These are phyloP conservation scores for Mesitornis unicolor DNA, from an alignment of 2,113 vertebrate genomes.

Conservation along the genomic window DNA sequence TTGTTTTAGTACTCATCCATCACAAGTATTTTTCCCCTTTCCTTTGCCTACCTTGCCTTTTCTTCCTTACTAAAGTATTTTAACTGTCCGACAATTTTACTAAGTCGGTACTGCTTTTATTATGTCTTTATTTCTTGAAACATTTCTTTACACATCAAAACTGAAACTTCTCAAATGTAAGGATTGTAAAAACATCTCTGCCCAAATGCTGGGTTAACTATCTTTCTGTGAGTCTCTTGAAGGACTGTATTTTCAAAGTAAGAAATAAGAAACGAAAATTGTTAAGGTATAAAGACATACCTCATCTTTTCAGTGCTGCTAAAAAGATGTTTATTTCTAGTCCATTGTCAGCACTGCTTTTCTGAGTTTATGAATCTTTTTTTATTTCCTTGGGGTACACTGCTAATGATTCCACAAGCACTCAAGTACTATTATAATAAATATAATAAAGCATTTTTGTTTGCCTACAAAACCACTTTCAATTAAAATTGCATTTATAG, in stretches of 20 bases:
- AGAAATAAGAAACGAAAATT: background rate
- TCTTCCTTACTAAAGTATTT: background rate
- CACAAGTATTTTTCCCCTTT: background rate
- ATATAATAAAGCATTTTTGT: background rate
- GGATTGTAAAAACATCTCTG: background rate
- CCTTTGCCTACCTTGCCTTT: background rate
- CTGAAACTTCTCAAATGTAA: background rate
- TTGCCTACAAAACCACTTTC: background rate
- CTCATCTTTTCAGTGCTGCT: background rate
- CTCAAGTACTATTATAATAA: background rate
- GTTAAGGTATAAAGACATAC: background rate
- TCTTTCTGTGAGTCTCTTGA: background rate
- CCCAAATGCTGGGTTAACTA: background rate
- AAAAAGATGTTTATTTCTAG: background rate
- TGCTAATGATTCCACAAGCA: background rate
- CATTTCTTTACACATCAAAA: background rate
- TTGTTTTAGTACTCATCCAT: background rate
- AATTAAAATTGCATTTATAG: background rate
- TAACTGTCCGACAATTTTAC: background rate
- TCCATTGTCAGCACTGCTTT: background rate
- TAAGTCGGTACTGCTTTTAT: background rate
- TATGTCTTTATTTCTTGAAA: background rate
- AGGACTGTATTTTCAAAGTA: background rate
- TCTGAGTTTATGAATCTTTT: background rate
- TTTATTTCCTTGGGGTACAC: background rate